phyloP scores from a whole-genome alignment of 2,888 invertebrate species.

The Proisotoma minuta region DNA sequence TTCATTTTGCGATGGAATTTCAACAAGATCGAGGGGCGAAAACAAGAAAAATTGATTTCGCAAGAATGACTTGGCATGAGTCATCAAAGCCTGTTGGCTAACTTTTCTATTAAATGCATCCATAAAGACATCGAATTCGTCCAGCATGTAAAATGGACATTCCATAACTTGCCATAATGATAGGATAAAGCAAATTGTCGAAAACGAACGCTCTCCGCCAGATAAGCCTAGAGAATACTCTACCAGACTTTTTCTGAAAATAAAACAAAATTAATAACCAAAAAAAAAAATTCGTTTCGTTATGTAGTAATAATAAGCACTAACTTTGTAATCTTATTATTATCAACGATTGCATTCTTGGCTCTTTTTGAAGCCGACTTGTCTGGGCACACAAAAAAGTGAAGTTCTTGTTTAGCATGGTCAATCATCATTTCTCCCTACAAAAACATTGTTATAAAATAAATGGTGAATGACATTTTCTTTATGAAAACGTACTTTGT shows the following conservation, averaged over 20 bases:
- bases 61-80: slow-evolving; percentile 65
- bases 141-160: slow-evolving; percentile 87
- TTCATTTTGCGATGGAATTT: slow-evolving; percentile 54
- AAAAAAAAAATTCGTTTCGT: background rate
- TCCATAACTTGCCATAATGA: slow-evolving; percentile 88
- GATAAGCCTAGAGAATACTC: slow-evolving; percentile 58
- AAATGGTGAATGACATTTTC: background rate
- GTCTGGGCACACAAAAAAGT: slow-evolving; percentile 38
- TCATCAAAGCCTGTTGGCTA: slow-evolving; percentile 71
- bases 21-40: slow-evolving; percentile 74
- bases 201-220: slow-evolving; percentile 92
- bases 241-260: slow-evolving; percentile 24
- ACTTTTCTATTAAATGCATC: slow-evolving; percentile 77
- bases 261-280: background rate
- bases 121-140: slow-evolving; percentile 97
- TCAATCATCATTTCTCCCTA: slow-evolving; percentile 33
- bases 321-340: slow-evolving; percentile 1
- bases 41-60: slow-evolving; percentile 80
- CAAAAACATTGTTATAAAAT: background rate
- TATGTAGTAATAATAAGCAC: background rate
- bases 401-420: slow-evolving; percentile 23
- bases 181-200: slow-evolving; percentile 90
- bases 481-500: slow-evolving; percentile 21
- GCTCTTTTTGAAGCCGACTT: slow-evolving; percentile 21
- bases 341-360: slow-evolving; percentile 17